Base-by-base conservation (phyloP, 2,113 vertebrate species). In the Chloroceryle aenea region DNA sequence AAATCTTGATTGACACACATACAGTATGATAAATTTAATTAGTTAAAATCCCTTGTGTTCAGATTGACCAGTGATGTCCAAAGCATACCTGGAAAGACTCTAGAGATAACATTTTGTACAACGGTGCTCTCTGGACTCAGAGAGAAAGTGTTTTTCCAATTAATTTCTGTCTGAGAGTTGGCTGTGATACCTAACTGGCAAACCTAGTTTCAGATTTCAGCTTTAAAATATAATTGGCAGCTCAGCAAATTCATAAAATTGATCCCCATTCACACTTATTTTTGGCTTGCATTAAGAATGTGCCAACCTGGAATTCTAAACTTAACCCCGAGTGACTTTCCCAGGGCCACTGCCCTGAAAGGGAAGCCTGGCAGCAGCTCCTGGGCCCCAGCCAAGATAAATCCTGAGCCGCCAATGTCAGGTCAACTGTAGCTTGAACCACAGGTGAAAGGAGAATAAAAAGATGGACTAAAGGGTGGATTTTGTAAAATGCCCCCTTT, bases 201-300 rank as follows among this genome's bases (percentile, higher is more conserved):
- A 85, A 53, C 87, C 73, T 82, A 18, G 96, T 79, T 87, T 97
- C 95, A 58, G 67, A 48, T 97, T 96, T 95, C 95, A 95, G 94
- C 81, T 96, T 87, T 95, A 96, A 95, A 97, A 96, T 96, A 95
- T 94, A 96, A 94, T 93, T 96, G 95, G 95, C 95, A 97, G 95
- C 96, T 96, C 95, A 97, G 94, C 96, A 96, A 90, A 96, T 97
- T 96, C 94, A 94, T 95, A 89, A 96, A 90, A 95, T 96, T 94
- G 96, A 93, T 97, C 85, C 79, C 88, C 88, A 84, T 96, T 94
- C 90, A 95, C 92, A 95, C 95, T 96, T 97, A 85, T 94, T 95
- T 95, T 97, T 96, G 95, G 93, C 95, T 94, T 81, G 85, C 4
- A 4, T 94, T 94, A 95, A 96, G 95, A 95, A 95, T 80, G 95